Conservation (phyloP, 2,797 vertebrate genomes). For the Hydrolagus colliei region DNA sequence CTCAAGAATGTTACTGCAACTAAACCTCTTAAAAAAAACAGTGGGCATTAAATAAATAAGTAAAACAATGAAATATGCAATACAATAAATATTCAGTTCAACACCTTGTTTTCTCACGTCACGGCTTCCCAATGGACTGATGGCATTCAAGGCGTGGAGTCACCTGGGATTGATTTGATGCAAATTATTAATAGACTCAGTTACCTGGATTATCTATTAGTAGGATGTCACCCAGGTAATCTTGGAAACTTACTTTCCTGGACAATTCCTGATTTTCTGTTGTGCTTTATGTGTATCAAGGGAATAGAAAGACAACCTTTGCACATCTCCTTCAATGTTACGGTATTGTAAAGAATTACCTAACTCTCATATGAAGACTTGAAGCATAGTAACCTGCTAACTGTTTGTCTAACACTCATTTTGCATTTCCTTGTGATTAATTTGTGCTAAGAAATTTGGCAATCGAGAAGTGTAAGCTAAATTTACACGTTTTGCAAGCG, state of each 20-base stretch:
- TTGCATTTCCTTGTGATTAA: constrained; percentile 16
- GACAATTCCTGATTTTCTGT: not conserved
- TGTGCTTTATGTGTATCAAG: not conserved
- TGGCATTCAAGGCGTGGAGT: not conserved
- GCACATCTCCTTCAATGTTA: not conserved
- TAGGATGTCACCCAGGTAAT: not conserved
- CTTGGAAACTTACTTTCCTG: not conserved
- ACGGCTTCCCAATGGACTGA: not conserved
- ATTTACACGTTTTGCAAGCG: constrained; percentile 10
- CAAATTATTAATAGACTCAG: no score
- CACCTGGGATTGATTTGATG: no score
- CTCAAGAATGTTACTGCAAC: not conserved
- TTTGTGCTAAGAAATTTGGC: constrained; percentile 15
- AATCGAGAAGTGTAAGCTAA: constrained; percentile 1
- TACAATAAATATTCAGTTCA: not conserved
- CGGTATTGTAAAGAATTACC: not conserved
- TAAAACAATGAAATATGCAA: not conserved
- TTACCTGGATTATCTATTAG: not conserved
- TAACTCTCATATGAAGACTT: not conserved
- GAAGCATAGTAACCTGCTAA: not conserved
- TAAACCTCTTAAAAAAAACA: constrained; percentile 4
- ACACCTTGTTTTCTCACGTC: not conserved
- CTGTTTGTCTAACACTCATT: not conserved
- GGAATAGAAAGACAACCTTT: not conserved
- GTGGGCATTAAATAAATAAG: not conserved